Base-by-base conservation (phyloP, 2,797 vertebrate genomes). In the Alfaro cultratus region DNA sequence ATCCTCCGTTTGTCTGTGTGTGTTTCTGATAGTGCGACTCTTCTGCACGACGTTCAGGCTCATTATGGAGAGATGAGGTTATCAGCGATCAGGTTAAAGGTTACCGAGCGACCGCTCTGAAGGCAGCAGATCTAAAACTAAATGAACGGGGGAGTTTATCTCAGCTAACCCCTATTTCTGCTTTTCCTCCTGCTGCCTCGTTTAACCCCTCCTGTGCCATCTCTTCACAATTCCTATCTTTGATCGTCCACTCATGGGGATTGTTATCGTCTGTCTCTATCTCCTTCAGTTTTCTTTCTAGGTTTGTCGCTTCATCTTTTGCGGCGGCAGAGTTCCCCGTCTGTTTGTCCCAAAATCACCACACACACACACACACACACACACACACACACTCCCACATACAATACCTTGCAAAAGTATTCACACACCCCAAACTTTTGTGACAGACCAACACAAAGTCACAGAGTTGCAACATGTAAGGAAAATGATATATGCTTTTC, bases 41-140 rank as follows among this genome's bases (percentile, higher is more conserved):
- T 83, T 71, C 86, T 83, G 77, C 80, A 39, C 29, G 34, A 34
- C 26, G 29, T 77, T 81, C 72, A 81, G 76, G 78, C 3, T 12
- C 77, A 73, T 82, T 57, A 75, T 49, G 36, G 67, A 76, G 78
- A 23, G 76, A 16, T 15, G 0, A 77, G 87, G 85, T 89, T 91
- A 92, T 91, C 90, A 83, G 79, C 23, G 75, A 47, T 75, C 23
- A 76, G 91, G 89, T 91, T 81, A 93, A 85, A 93, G 90, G 87
- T 91, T 84, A 51, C 75, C 0, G 75, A 75, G 74, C 10, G 21
- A 76, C 76, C 80, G 82, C 81, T 88, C 43, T 86, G 75, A 86
- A 83, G 80, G 83, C 43, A 67, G 62, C n/a, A 67, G 71, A 87
- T 86, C 79, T 77, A 49, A 88, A 81, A 64, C 67, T 46, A 26